A percentile compares a stretch with the other conserved stretches of the same genome.
phyloP scores from a whole-genome alignment of 2,888 invertebrate genomes.

The Ypsolopha scabrella region DNA sequence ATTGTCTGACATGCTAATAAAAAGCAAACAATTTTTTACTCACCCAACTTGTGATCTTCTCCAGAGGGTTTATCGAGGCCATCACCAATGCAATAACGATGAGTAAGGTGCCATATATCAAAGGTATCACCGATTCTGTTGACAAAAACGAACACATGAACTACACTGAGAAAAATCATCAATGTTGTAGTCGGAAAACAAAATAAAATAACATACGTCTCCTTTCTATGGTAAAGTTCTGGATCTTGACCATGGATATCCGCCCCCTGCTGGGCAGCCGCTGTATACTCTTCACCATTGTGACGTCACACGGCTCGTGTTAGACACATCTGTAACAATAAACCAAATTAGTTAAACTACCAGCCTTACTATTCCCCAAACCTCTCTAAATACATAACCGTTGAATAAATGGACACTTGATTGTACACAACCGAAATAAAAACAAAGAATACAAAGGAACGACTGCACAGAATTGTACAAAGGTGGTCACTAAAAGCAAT shows the following conservation, averaged over 20 bases:
- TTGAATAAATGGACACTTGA: too few species aligned
- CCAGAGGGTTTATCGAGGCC: conserved; percentile 33
- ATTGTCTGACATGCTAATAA: too few species aligned
- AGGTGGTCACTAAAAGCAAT: too few species aligned
- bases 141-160: conserved; percentile 13
- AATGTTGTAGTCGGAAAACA: neutral
- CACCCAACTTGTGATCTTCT: conserved; percentile 39
- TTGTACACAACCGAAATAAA: too few species aligned
- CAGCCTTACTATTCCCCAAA: too few species aligned
- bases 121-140: conserved; percentile 39
- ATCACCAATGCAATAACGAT: conserved; percentile 29
- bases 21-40: conserved; percentile 15
- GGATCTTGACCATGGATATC: conserved; percentile 51
- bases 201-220: conserved; percentile 31
- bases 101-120: conserved; percentile 39
- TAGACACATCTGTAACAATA: neutral
- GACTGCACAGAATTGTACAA: too few species aligned
- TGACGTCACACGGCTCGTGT: conserved; percentile 21
- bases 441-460: too few species aligned
- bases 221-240: conserved; percentile 45
- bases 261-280: conserved; percentile 49
- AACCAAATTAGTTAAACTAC: neutral
- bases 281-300: conserved; percentile 30
- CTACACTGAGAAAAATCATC: neutral
- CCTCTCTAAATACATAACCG: too few species aligned